Base-by-base conservation (phyloP, 2,797 vertebrate species). In the Arnoldichthys spilopterus region DNA sequence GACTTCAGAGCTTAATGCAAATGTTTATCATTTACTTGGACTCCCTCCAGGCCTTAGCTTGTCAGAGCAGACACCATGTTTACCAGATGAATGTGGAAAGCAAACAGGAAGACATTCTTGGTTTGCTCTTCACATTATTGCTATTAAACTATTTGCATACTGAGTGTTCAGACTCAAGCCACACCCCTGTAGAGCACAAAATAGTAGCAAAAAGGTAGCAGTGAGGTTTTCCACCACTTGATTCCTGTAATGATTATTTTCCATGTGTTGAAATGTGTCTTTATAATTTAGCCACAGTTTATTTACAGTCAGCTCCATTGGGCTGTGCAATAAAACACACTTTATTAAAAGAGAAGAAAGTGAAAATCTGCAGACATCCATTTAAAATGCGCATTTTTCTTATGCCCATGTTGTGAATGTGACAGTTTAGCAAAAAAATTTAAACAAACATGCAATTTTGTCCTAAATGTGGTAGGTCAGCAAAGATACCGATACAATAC, bases 41-140 rank as follows among this genome's bases (percentile, higher is more conserved):
- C 26, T 40, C 47, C 70, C 43, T 80, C 66, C 72, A 84, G 64
- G 11, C 75, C 53, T 24, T 56, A 49, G 68, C 70, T 37, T 63
- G 72, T 74, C 74, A 51, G 80, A 58, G 58, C 61, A 58, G 74
- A 75, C 61, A 22, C 72, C 61, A 45, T 82, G 79, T 82, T 87
- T 85, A 82, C 78, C 66, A 72, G 78, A 82, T 74, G 58, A 80
- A 75, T 63, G 77, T 77, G 37, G 69, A 83, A 85, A 72, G 74
- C 78, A 87, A 85, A 85, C 86, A 84, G 81, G 76, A 83, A 86
- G 73, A 34, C 77, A 67, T 75, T 77, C 82, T 78, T 85, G 78
- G 75, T 77, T 83, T 45, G 28, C 43, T 68, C 53, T 64, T 37
- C 59, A 69, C 30, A 67, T 77, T 70, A 77, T 76, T 81, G 76